Percentiles rank a stretch among this genome's conserved stretches.
These are phyloP conservation scores for Uropsilus gracilis DNA, from an alignment of 2,113 vertebrate genomes.

Conservation along the genomic window DNA sequence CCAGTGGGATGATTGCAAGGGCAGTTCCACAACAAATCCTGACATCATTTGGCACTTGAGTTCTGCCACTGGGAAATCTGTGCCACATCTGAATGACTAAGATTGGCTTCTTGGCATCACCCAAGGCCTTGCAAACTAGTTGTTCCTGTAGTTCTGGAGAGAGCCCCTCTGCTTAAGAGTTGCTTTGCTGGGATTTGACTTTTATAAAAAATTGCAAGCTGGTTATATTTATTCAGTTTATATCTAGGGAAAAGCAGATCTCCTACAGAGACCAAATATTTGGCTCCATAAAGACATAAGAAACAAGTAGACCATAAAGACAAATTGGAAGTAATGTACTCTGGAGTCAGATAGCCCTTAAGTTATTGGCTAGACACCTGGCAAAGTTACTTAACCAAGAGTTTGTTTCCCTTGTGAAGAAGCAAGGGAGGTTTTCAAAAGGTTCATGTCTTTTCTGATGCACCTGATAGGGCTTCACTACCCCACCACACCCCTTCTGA, in stretches of 20 bases:
- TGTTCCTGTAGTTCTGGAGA: background rate
- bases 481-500: background rate
- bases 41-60: background rate
- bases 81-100: background rate
- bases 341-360: background rate
- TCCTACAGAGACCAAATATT: background rate
- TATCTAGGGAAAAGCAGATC: constrained; percentile 16
- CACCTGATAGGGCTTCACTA: too few species aligned
- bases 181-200: background rate
- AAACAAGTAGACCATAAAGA: background rate
- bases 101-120: background rate
- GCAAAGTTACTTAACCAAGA: background rate
- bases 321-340: background rate
- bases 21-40: background rate
- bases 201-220: background rate
- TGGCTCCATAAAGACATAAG: background rate
- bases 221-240: background rate
- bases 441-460: background rate
- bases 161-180: background rate
- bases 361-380: background rate
- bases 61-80: background rate
- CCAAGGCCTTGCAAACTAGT: background rate
- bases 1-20: background rate
- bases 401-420: background rate
- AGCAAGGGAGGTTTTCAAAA: background rate